Base-by-base conservation (phyloP, 2,113 vertebrate genomes). In the Brachionichthys hirsutus region DNA sequence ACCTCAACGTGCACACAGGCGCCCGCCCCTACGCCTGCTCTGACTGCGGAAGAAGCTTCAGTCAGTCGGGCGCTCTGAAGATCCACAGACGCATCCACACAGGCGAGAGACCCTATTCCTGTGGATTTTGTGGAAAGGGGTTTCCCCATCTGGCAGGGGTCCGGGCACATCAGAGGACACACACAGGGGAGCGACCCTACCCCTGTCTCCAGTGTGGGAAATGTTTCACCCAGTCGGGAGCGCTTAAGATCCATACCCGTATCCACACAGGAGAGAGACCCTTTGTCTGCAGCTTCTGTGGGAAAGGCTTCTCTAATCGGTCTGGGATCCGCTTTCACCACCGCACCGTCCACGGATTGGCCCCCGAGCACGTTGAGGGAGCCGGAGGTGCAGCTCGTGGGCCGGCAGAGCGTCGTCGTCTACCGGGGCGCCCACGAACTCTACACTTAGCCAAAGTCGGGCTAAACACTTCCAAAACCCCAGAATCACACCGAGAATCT, bases 151-250 rank as follows among this genome's bases (percentile, higher is more conserved):
- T 93, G 52, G 91, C 92, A 0, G 92, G 91, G 9, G 82, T 93
- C 15, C 75, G 90, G 40, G 91, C 91, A 2, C 92, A 93, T 67
- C 90, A 91, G 76, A 84, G 92, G 63, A 92, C 84, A 11, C 91
- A 92, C 84, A 93, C 92, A 0, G 92, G 92, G 2, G 92, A 93
- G 72, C 92, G 91, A 62, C 93, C 93, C 4, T 94, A 93, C 79
- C 79, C 75, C 61, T 95, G 94, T 56, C 77, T 46, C 3, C 91
- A 93, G 53, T 94, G 93, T 17, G 93, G 92, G 16, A 94, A 94
- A 65, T 89, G 90, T 62, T 94, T 94, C 59, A 93, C 92, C 38
- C 93, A 93, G 78, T 90, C 90, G 0, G 89, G 92, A 9, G 92
- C 90, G 8, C 78, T 92, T 9, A 91, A 90, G 55, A 92, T 93